Conservation (phyloP, 2,113 vertebrate genomes). For the Eclectus roratus region DNA sequence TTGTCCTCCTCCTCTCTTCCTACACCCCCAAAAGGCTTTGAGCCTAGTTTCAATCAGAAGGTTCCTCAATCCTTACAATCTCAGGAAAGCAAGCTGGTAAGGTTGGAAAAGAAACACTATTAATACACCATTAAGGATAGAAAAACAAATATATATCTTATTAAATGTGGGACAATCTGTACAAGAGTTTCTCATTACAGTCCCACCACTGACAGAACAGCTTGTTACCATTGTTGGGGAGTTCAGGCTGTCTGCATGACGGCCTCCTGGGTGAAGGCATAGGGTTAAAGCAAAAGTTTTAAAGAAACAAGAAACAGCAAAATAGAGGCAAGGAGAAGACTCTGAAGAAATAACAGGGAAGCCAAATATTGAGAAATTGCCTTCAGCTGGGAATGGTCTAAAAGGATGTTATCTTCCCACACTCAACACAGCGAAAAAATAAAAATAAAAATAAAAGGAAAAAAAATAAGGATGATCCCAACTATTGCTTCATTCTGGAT, state of each 20-base stretch:
- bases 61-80: neutral
- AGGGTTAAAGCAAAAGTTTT: neutral
- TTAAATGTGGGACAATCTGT: neutral
- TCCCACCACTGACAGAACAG: neutral
- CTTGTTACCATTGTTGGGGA: neutral
- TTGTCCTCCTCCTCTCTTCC: neutral
- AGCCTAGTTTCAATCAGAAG: neutral
- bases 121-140: neutral
- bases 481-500: neutral
- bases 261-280: neutral
- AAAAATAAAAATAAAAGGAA: fast-evolving
- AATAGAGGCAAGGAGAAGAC: neutral
- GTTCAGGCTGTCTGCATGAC: neutral
- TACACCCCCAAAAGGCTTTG: neutral
- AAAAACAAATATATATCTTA: neutral
- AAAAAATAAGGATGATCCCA: neutral
- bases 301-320: neutral
- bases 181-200: neutral
- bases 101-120: neutral
- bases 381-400: neutral
- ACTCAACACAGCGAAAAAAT: neutral
- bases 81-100: neutral
- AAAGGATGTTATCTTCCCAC: neutral
- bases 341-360: neutral
- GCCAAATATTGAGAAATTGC: neutral